Conservation (phyloP, 35 echinoderm and acorn worm genomes). For the Stichopus chloronotus region DNA sequence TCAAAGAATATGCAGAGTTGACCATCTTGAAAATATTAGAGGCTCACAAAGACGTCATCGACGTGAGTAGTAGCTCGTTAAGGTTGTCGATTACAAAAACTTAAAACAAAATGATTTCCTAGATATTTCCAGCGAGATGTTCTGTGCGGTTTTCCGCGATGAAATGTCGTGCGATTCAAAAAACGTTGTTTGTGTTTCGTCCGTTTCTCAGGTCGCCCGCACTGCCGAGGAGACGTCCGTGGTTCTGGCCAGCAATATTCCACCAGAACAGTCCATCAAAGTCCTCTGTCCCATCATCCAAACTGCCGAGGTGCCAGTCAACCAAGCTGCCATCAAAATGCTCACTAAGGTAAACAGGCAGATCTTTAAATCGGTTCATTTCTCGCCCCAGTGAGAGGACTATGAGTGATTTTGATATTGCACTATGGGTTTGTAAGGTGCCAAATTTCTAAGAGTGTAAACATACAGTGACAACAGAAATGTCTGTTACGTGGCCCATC, state of each 20-base stretch:
- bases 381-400: too few species aligned
- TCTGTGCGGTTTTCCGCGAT: too few species aligned
- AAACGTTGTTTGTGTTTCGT: background rate
- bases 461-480: too few species aligned
- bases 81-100: background rate
- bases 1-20: conserved; percentile 96
- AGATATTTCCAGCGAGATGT: too few species aligned
- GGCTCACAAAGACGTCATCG: conserved; percentile 90
- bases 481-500: too few species aligned
- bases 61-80: conserved; percentile 61
- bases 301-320: conserved; percentile 90
- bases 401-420: too few species aligned
- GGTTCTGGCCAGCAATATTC: conserved; percentile 85
- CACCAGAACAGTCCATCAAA: conserved; percentile 82
- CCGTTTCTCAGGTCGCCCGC: conserved; percentile 68
- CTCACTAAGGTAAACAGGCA: conserved; percentile 78
- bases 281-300: conserved; percentile 98
- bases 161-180: too few species aligned
- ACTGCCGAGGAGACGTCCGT: conserved; percentile 94
- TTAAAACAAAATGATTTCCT: too few species aligned
- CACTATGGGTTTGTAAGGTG: too few species aligned
- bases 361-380: background rate
- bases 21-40: conserved; percentile 98
- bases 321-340: conserved; percentile 97
- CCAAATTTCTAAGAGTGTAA: too few species aligned